Evolutionary conservation across 1,140 invertebrate genomes (phyloP).

Genomic region (Campoletis sonorensis): DNA sequence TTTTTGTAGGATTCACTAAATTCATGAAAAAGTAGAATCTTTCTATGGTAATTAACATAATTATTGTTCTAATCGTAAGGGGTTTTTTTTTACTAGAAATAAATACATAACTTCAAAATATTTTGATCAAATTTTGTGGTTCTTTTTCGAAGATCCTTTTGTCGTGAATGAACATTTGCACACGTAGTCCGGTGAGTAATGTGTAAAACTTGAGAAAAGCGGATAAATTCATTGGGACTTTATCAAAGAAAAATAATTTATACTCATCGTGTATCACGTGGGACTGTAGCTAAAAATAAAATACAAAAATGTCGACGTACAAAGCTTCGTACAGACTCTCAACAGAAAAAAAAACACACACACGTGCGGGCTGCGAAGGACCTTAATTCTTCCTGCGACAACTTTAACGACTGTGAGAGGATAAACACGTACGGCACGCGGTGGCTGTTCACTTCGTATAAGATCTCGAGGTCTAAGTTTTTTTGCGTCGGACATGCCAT

Average conservation of each 20-base stretch:
- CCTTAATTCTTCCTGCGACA: slow-evolving; percentile 58
- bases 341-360: not conserved
- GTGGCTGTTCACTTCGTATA: slow-evolving; percentile 42
- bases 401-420: slow-evolving; percentile 62
- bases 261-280: not conserved
- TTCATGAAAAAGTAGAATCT: no score
- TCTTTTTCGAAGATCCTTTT: no score
- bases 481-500: not conserved
- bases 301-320: not conserved
- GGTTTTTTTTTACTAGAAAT: no score
- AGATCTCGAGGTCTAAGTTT: no score
- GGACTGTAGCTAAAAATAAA: not conserved
- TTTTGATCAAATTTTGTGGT: no score
- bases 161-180: not conserved
- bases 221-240: not conserved
- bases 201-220: not conserved
- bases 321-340: not conserved
- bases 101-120: no score
- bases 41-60: no score
- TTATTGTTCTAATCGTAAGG: no score
- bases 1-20: no score
- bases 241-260: not conserved
- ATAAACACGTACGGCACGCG: slow-evolving; percentile 56
- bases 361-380: not conserved
- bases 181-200: not conserved